These are phyloP conservation scores for Hypsopygia costalis DNA, from an alignment of 2,888 invertebrate species.

Conservation along the genomic window DNA sequence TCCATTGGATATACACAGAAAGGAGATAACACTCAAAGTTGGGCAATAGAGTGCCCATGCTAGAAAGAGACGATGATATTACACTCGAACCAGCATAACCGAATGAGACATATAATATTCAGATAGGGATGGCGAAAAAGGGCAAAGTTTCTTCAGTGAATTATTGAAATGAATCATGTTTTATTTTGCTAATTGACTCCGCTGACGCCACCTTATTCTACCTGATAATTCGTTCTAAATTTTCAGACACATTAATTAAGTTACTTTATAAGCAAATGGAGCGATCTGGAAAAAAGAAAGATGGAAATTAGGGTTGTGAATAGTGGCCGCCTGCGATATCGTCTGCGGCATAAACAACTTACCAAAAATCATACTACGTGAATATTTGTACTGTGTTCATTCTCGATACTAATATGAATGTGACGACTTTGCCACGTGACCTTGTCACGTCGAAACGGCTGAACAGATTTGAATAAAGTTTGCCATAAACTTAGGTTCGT, in stretches of 20 bases:
- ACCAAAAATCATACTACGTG: too few species aligned
- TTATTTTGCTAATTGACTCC: constrained; percentile 56
- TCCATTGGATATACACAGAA: constrained; percentile 42
- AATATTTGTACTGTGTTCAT: too few species aligned
- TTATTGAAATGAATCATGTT: constrained; percentile 63
- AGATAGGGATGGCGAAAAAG: constrained; percentile 33
- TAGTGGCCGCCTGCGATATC: too few species aligned
- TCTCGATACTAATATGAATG: too few species aligned
- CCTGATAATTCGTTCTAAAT: constrained; percentile 40
- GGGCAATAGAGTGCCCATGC: constrained; percentile 42
- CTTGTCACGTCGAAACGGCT: too few species aligned
- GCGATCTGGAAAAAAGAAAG: constrained; percentile 12
- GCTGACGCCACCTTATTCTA: constrained; percentile 23
- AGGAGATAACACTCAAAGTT: constrained; percentile 58
- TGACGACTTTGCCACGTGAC: too few species aligned
- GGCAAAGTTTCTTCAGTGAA: constrained; percentile 53
- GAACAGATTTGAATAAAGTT: too few species aligned
- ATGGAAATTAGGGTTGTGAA: too few species aligned
- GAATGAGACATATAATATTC: constrained; percentile 23
- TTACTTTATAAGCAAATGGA: constrained; percentile 20
- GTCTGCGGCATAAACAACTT: too few species aligned
- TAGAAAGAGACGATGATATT: constrained; percentile 39
- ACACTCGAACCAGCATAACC: constrained; percentile 15
- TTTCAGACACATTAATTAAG: constrained; percentile 39
- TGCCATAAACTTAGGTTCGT: too few species aligned